phyloP scores from a whole-genome alignment of 2,113 vertebrate species.

The Xenopus tropicalis region UCB_Xtro_10.0 CM004443.2:209162001-209162500 shows the following conservation, averaged over 20 bases:
- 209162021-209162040: conserved; percentile 33
- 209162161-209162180: neutral
- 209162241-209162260: neutral
- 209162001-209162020: conserved; percentile 53
- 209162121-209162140: neutral
- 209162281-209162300: too few relatives aligned
- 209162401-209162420: too few relatives aligned
- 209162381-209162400: too few relatives aligned
- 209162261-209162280: too few relatives aligned
- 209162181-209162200: neutral
- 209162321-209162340: too few relatives aligned
- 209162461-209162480: too few relatives aligned
- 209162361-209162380: too few relatives aligned
- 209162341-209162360: too few relatives aligned
- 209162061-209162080: conserved; percentile 19
- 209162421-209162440: too few relatives aligned
- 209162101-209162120: conserved; percentile 19
- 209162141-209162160: neutral
- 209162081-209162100: conserved; percentile 33
- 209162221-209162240: neutral
- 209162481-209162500: too few relatives aligned
- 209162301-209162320: too few relatives aligned
- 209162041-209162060: conserved; percentile 40
- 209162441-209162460: too few relatives aligned
- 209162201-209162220: neutral